phyloP scores from a whole-genome alignment of 1,140 invertebrate genomes.

The Asbolus verrucosus region DNA sequence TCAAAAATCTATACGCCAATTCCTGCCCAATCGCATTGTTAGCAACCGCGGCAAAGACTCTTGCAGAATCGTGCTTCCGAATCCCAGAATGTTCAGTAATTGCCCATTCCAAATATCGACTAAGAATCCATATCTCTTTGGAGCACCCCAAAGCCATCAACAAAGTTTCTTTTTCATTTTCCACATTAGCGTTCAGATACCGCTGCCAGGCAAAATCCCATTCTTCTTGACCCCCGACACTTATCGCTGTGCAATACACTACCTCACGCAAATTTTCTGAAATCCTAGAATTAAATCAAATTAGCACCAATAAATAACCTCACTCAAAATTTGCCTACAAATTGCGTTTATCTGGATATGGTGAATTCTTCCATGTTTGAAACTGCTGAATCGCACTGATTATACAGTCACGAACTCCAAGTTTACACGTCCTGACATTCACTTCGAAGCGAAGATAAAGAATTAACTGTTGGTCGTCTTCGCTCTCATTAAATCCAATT shows the following conservation, averaged over 20 bases:
- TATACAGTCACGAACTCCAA: slow-evolving; percentile 78
- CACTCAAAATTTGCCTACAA: no score
- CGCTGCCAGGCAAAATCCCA: slow-evolving; percentile 88
- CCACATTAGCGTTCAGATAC: slow-evolving; percentile 79
- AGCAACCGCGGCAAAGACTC: slow-evolving; percentile 80
- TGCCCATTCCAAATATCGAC: slow-evolving; percentile 78
- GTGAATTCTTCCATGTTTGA: slow-evolving; percentile 76
- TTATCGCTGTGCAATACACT: slow-evolving; percentile 88
- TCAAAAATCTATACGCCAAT: slow-evolving; percentile 80
- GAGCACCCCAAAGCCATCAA: slow-evolving; percentile 83
- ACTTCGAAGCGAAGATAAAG: slow-evolving; percentile 79
- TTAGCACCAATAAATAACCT: no score
- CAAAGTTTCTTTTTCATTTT: slow-evolving; percentile 80
- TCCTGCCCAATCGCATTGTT: slow-evolving; percentile 78
- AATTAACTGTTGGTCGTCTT: slow-evolving; percentile 73
- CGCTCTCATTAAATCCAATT: slow-evolving; percentile 73
- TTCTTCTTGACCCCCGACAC: slow-evolving; percentile 80
- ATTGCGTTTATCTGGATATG: slow-evolving; percentile 78
- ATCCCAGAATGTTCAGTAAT: slow-evolving; percentile 79
- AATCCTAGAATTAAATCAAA: slow-evolving; percentile 68
- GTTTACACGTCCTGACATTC: slow-evolving; percentile 75
- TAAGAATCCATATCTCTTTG: slow-evolving; percentile 80
- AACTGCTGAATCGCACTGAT: slow-evolving; percentile 76
- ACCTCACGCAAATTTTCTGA: slow-evolving; percentile 82
- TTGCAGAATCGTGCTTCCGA: slow-evolving; percentile 81